Evolutionary conservation across 2,888 invertebrate genomes (phyloP).

Genomic region (Spatulosminthurus flaviceps): DNA sequence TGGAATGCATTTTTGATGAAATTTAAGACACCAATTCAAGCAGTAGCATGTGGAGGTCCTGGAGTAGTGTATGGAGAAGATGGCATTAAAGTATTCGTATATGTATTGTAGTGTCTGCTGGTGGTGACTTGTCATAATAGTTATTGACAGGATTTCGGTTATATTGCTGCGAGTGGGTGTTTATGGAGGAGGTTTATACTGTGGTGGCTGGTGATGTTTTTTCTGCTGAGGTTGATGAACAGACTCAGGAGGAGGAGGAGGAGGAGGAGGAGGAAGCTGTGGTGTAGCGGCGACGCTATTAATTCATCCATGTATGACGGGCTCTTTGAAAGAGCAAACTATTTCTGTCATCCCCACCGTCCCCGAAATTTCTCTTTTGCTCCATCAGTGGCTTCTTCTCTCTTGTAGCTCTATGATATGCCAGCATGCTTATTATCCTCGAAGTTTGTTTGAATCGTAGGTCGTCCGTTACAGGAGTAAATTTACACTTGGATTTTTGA

Average conservation of each 20-base stretch:
- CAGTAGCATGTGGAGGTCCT: conserved; percentile 70
- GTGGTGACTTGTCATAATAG: conserved; percentile 53
- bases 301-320: conserved; percentile 61
- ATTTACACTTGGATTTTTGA: conserved; percentile 95
- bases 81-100: conserved; percentile 51
- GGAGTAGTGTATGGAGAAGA: conserved; percentile 61
- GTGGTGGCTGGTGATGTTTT: conserved; percentile 49
- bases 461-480: conserved; percentile 96
- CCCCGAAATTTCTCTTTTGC: conserved; percentile 79
- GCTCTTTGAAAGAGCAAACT: conserved; percentile 57
- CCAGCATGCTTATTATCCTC: conserved; percentile 79
- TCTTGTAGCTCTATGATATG: conserved; percentile 93
- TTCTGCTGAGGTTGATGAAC: conserved; percentile 64
- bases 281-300: too few species aligned
- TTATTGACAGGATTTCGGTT: conserved; percentile 31
- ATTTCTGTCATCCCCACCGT: conserved; percentile 74
- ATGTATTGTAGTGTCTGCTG: conserved; percentile 46
- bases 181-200: conserved; percentile 61
- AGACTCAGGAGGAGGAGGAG: conserved; percentile 55
- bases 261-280: conserved; percentile 59
- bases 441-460: conserved; percentile 93
- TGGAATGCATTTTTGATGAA: too few species aligned
- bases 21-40: too few species aligned
- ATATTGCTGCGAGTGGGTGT: conserved; percentile 47
- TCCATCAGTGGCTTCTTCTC: conserved; percentile 97